A percentile compares a stretch with the other conserved stretches of the same genome.
phyloP scores from a whole-genome alignment of 2,888 invertebrate species.

The Arge pagana region DNA sequence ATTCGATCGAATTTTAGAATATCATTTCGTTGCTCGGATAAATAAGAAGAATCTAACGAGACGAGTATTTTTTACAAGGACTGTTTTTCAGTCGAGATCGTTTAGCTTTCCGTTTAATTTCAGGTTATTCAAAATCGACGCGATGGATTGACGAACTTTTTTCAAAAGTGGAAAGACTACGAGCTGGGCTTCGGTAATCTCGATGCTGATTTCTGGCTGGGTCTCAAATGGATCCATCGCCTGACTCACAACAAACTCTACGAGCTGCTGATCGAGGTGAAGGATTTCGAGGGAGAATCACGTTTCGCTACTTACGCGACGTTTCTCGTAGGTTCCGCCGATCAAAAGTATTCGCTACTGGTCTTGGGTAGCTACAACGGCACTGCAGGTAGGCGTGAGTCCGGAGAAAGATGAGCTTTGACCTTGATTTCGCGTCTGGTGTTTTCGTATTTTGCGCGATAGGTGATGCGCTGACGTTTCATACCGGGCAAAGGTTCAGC shows the following conservation, averaged over 20 bases:
- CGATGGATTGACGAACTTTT: conserved; percentile 70
- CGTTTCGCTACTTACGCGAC: conserved; percentile 67
- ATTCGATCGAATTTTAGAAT: too few relatives aligned
- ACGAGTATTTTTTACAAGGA: too few relatives aligned
- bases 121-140: conserved; percentile 67
- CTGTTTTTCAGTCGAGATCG: too few relatives aligned
- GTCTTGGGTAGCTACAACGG: conserved; percentile 69
- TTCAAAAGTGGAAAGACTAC: conserved; percentile 69
- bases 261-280: too few relatives aligned
- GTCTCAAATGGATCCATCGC: conserved; percentile 68
- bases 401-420: too few relatives aligned
- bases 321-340: conserved; percentile 70
- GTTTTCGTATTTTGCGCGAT: background rate
- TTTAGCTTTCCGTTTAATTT: too few relatives aligned
- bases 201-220: conserved; percentile 74
- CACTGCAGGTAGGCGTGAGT: conserved; percentile 66
- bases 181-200: conserved; percentile 74
- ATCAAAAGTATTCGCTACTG: conserved; percentile 68
- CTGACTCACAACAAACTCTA: conserved; percentile 58
- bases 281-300: conserved; percentile 64
- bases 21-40: too few relatives aligned
- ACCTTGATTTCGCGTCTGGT: background rate
- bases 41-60: too few relatives aligned
- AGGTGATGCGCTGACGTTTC: conserved; percentile 72
- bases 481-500: conserved; percentile 74